Percentiles rank a stretch among this genome's conserved stretches.
phyloP scores from a whole-genome alignment of 2,113 vertebrate genomes.

The Bufo bufo region DNA sequence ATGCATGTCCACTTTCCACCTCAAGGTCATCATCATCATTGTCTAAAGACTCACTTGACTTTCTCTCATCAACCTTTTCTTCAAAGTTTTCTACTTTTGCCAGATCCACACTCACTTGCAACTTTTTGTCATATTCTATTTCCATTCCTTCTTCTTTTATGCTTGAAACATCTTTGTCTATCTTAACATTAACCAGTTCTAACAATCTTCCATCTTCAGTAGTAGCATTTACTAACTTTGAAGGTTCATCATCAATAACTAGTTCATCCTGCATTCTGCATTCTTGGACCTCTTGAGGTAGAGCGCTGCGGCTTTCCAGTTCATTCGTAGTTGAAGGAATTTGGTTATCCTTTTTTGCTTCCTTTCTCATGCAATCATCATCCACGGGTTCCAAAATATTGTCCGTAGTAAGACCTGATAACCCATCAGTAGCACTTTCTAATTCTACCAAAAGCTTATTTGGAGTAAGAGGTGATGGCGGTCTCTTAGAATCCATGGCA shows the following conservation, averaged over 20 bases:
- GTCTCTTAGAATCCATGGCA: slow-evolving; percentile 3
- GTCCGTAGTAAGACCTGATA: rapidly evolving
- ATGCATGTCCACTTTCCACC: slow-evolving; percentile 75
- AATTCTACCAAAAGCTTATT: slow-evolving; percentile 43
- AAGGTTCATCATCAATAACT: slow-evolving; percentile 53
- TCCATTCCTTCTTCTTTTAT: slow-evolving; percentile 37
- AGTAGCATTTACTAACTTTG: slow-evolving; percentile 35
- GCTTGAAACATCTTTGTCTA: slow-evolving; percentile 11
- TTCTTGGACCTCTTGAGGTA: slow-evolving; percentile 61
- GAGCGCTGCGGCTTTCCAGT: slow-evolving; percentile 58
- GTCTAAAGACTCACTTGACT: slow-evolving; percentile 60
- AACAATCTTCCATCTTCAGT: slow-evolving; percentile 52
- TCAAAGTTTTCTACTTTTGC: slow-evolving; percentile 49
- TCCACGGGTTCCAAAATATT: background rate
- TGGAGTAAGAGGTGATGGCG: slow-evolving; percentile 29
- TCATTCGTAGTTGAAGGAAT: slow-evolving; percentile 44
- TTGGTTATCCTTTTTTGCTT: slow-evolving; percentile 35
- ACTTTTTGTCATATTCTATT: slow-evolving; percentile 56
- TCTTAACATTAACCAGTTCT: slow-evolving; percentile 45
- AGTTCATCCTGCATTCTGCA: slow-evolving; percentile 38
- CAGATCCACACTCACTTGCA: slow-evolving; percentile 39
- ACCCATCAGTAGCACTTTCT: slow-evolving; percentile 19
- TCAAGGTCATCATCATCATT: slow-evolving; percentile 80
- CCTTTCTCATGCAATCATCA: background rate
- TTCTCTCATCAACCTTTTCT: slow-evolving; percentile 47